Evolutionary conservation across 2,797 vertebrate species (phyloP), one percentile per base, ranked within the genome.

Genomic region (Mus minutoides): DNA sequence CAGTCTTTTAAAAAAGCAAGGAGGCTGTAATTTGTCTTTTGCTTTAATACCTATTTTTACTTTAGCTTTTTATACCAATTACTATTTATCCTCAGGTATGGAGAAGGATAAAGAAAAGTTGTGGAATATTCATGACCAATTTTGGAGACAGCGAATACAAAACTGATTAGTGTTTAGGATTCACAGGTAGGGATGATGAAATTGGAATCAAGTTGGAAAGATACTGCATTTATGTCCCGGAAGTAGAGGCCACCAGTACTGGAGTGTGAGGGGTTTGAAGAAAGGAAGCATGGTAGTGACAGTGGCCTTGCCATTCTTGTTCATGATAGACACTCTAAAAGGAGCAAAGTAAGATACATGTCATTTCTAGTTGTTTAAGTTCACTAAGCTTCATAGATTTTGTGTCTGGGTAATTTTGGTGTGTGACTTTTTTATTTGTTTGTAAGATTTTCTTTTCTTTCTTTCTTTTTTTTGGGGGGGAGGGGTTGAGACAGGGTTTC

Each of bases 161-260:
- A 96, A 79, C 24, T 84, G 62, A 95, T 56, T 88, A 5, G 17
- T 76, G 46, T 87, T 89, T 69, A 95, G 5, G 26, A 92, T 87
- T 96, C 84, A 91, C 69, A 69, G 60, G 40, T 21, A 95, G 49
- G 46, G 91, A 75, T 60, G 31, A 94, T 91, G 78, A 83, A 94
- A 52, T 71, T 84, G 52, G 43, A 92, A 22, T n/a, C 86, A 96
- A 62, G 56, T 88, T 94, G 22, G 37, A 49, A 94, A 94, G 49
- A 95, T 94, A 88, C 91, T 86, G 58, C 91, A 46, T 94, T 94
- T 94, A 75, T 79, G 37, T 97, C 49, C 91, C 46, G 24, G 49
- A 93, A 43, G 71, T 93, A 82, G 54, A 90, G 12, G 13, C 79
- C 87, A n/a, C 58, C 31, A 62, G 37, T 56, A 79, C 43, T 84